phyloP scores from a whole-genome alignment of 2,888 invertebrate species.

The Nephrotoma appendiculata region DNA sequence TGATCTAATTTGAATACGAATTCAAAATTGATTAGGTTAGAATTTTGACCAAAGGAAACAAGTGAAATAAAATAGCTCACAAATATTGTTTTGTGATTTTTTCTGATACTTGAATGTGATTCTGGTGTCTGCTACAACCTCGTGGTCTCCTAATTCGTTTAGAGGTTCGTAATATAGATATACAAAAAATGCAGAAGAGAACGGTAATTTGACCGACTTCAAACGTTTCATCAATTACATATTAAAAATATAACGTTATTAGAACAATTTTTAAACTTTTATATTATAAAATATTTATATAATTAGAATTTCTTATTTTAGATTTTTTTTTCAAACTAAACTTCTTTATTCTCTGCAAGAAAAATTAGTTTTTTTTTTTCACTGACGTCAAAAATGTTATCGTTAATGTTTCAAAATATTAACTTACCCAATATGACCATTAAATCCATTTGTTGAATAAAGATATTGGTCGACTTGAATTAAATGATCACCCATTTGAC shows the following conservation, averaged over 20 bases:
- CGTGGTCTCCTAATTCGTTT: too few species aligned
- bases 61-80: background rate
- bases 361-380: background rate
- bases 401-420: background rate
- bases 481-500: conserved; percentile 57
- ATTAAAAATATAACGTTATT: background rate
- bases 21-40: conserved; percentile 2
- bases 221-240: too few species aligned
- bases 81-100: too few species aligned
- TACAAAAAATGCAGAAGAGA: background rate
- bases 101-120: too few species aligned
- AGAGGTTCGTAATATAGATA: background rate
- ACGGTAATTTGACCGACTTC: too few species aligned
- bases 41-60: background rate
- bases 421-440: conserved; percentile 40
- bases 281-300: background rate
- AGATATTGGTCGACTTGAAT: conserved; percentile 14
- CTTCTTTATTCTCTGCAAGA: background rate
- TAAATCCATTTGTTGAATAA: conserved; percentile 38
- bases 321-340: background rate
- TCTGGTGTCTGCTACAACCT: too few species aligned
- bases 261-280: background rate
- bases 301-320: background rate
- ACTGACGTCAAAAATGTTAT: background rate
- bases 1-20: background rate